phyloP scores from a whole-genome alignment of 1,140 invertebrate species.

The Steinernema khuongi region DNA sequence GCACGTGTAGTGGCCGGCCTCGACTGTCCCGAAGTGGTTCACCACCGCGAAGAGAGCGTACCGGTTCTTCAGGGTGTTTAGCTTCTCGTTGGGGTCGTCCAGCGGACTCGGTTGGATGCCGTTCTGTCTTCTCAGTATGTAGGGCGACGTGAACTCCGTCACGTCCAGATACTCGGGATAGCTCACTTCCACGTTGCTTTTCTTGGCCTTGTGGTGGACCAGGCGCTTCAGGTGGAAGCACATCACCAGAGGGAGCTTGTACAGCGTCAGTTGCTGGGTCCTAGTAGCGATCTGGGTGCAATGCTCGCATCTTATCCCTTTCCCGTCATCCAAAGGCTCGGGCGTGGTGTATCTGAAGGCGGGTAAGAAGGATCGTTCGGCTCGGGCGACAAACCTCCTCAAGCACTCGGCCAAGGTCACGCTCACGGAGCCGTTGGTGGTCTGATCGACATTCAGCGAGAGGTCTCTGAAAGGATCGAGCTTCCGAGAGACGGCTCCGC shows the following conservation, averaged over 20 bases:
- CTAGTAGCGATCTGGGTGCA: neutral
- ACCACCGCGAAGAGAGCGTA: neutral
- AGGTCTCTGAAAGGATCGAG: neutral
- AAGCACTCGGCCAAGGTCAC: neutral
- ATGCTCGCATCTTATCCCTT: neutral
- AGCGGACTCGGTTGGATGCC: neutral
- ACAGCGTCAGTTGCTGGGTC: neutral
- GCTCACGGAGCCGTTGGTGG: neutral
- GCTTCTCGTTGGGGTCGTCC: neutral
- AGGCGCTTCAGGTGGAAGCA: slow-evolving; percentile 2
- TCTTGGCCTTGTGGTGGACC: neutral
- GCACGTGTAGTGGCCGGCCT: slow-evolving; percentile 5
- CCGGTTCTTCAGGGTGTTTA: neutral
- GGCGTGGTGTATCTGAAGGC: neutral
- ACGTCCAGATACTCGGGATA: neutral
- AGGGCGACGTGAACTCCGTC: neutral
- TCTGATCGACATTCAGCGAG: slow-evolving; percentile 1
- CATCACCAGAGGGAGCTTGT: neutral
- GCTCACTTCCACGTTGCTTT: neutral
- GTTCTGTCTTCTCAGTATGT: neutral
- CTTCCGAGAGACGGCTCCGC: neutral
- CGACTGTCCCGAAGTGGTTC: neutral
- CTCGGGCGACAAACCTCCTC: neutral
- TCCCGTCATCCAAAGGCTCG: neutral
- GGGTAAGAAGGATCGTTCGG: neutral